These are phyloP conservation scores for Chrysodeixis includens DNA, from an alignment of 2,888 invertebrate species.

Conservation along the genomic window DNA sequence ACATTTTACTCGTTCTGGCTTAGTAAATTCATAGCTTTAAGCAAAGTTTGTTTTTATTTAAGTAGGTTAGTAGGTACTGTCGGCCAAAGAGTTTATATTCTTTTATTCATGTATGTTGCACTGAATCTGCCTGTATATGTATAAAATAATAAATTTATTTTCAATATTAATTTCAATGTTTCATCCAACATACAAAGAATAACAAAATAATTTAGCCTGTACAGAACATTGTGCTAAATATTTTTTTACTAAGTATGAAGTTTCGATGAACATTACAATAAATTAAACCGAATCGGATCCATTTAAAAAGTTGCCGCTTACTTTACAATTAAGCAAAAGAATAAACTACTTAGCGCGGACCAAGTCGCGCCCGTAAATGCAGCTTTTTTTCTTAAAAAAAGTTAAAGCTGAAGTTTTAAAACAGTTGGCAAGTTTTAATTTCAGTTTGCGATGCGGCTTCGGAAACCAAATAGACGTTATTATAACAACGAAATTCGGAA, in stretches of 20 bases:
- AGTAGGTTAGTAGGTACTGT: too few relatives aligned
- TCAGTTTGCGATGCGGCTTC: slow-evolving; percentile 30
- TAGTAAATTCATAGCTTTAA: too few relatives aligned
- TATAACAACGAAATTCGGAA: slow-evolving; percentile 25
- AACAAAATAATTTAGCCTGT: too few relatives aligned
- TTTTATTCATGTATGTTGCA: too few relatives aligned
- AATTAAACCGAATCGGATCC: not conserved
- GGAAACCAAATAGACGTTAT: slow-evolving; percentile 29
- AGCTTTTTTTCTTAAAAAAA: slow-evolving; percentile 27
- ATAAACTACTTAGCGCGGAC: slow-evolving; percentile 37
- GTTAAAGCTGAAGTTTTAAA: slow-evolving; percentile 34
- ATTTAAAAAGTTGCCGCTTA: slow-evolving; percentile 25
- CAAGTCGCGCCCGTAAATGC: slow-evolving; percentile 16
- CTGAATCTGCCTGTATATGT: too few relatives aligned
- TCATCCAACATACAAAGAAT: too few relatives aligned
- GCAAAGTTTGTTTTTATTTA: too few relatives aligned
- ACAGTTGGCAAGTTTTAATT: slow-evolving; percentile 49
- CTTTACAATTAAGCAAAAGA: slow-evolving; percentile 48
- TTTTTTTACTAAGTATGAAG: not conserved
- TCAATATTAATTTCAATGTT: too few relatives aligned
- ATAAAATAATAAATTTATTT: too few relatives aligned
- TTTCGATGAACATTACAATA: not conserved
- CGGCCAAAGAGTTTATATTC: too few relatives aligned
- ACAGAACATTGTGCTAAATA: not conserved
- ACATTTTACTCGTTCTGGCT: too few relatives aligned